Evolutionary conservation across 1,140 invertebrate genomes (phyloP).

Genomic region (Melitaea cinxia): DNA sequence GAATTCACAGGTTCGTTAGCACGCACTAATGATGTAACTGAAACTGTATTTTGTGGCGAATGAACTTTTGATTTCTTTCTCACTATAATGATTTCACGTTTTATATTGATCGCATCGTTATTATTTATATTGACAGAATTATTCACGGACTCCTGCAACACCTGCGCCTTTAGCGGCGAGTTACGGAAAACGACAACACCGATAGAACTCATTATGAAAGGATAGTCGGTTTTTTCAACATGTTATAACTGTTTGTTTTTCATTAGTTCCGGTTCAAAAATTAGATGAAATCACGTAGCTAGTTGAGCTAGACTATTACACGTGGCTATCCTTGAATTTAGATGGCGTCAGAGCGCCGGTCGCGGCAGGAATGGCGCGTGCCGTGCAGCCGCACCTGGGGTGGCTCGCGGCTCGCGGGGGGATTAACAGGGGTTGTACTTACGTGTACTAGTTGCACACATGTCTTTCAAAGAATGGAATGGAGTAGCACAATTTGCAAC

Average conservation of each 20-base stretch:
- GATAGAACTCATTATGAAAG: conserved; percentile 71
- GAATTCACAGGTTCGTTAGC: conserved; percentile 48
- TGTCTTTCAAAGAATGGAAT: conserved; percentile 71
- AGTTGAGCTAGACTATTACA: conserved; percentile 41
- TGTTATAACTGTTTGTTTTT: conserved; percentile 62
- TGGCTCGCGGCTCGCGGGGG: conserved; percentile 72
- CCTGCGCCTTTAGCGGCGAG: conserved; percentile 72
- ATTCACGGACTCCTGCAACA: conserved; percentile 79
- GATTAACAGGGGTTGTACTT: conserved; percentile 80
- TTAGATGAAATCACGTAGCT: conserved; percentile 53
- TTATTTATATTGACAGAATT: conserved; percentile 76
- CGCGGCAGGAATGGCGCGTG: conserved; percentile 77
- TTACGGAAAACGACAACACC: conserved; percentile 75
- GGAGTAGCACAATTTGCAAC: conserved; percentile 47
- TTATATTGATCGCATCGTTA: conserved; percentile 61
- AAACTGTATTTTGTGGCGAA: conserved; percentile 62
- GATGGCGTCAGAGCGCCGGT: conserved; percentile 76
- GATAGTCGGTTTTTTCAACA: conserved; percentile 67
- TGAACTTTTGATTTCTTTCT: conserved; percentile 71
- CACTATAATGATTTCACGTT: conserved; percentile 76
- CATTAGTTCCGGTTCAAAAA: conserved; percentile 49
- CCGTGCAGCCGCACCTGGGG: conserved; percentile 75
- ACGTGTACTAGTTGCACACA: conserved; percentile 80
- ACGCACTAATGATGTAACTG: conserved; percentile 71
- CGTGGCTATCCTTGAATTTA: conserved; percentile 45